Evolutionary conservation across 2,113 vertebrate genomes (phyloP), one percentile per base, ranked within the genome.

Genomic region (Aspiorhynchus laticeps): DNA sequence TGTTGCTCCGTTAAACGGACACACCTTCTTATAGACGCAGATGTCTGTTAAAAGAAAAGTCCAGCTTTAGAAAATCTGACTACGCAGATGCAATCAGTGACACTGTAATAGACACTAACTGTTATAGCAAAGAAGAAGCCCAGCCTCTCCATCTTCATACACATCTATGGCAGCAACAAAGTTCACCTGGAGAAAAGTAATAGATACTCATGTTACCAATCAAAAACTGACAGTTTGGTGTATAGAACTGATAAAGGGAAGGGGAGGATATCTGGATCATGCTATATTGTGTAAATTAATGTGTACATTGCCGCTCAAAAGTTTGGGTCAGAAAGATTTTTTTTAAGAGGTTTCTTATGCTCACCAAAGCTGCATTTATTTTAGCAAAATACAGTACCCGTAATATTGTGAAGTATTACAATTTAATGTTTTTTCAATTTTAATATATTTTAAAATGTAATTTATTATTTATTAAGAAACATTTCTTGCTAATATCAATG

Each of bases 81-180:
- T 43, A 51, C 9, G 65, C 2, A n/a, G 21, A 74, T 46, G 74
- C 26, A 80, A 8, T 33, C 41, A 81, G 10, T 80, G 41, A 74
- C 36, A 69, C 7, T 71, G 41, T 19, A 31, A 74, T 56, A 59
- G 36, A 75, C 74, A 98, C 98, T 97, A 93, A 99, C 98, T 99
- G 95, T 99, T 99, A 90, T 98, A 99, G 90, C 98, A 99, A 88
- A 99, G 89, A 73, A 99, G 94, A 36, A 99, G 93, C 76, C 98
- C 98, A 0, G 98, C 98, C 87, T 99, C 98, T n/a, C 98, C 98
- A n/a, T 99, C 98, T 95, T 99, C 98, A 56, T 99, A 99, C 41
- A 99, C 97, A 90, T 99, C 98, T 93, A 99, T 97, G 93, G 97
- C 98, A 88, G 98, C 96, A 89, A 99, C 97, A 89, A 99, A 99